These are phyloP conservation scores for Bradynema listronoti DNA, from an alignment of 1,140 invertebrate species.

Conservation along the genomic window DNA sequence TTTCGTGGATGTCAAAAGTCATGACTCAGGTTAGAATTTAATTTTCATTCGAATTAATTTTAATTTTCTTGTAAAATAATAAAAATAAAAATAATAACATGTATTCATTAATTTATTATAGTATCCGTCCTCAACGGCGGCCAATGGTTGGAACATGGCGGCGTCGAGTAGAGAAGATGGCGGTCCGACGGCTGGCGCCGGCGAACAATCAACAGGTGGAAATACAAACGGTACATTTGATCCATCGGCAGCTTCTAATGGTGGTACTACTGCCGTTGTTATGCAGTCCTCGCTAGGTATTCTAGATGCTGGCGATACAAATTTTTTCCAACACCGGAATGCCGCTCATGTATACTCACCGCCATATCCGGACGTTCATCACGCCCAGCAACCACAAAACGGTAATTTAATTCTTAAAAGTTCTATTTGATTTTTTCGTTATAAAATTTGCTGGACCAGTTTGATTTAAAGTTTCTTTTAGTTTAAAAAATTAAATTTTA, in stretches of 20 bases:
- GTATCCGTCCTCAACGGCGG: slow-evolving; percentile 4
- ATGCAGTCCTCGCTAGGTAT: too few relatives aligned
- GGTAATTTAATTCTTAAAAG: neutral
- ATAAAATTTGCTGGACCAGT: too few relatives aligned
- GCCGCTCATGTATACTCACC: neutral
- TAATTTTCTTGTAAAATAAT: neutral
- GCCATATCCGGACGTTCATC: neutral
- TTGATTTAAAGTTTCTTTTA: too few relatives aligned
- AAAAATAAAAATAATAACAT: neutral
- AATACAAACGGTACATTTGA: too few relatives aligned
- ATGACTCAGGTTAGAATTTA: slow-evolving; percentile 8
- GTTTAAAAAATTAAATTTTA: neutral
- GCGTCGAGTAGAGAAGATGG: neutral
- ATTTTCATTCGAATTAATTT: too few relatives aligned
- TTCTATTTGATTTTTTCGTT: neutral
- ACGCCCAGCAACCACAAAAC: neutral
- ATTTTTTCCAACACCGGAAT: too few relatives aligned
- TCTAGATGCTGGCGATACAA: too few relatives aligned
- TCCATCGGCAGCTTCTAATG: too few relatives aligned
- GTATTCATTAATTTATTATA: neutral
- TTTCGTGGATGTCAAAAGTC: slow-evolving; percentile 12
- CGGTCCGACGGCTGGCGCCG: neutral
- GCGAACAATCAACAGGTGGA: too few relatives aligned
- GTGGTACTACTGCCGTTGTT: too few relatives aligned
- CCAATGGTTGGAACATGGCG: slow-evolving; percentile 10